A percentile compares a stretch with the other conserved stretches of the same genome.
phyloP scores from a whole-genome alignment of 2,113 vertebrate genomes.

The Paralichthys olivaceus region DNA sequence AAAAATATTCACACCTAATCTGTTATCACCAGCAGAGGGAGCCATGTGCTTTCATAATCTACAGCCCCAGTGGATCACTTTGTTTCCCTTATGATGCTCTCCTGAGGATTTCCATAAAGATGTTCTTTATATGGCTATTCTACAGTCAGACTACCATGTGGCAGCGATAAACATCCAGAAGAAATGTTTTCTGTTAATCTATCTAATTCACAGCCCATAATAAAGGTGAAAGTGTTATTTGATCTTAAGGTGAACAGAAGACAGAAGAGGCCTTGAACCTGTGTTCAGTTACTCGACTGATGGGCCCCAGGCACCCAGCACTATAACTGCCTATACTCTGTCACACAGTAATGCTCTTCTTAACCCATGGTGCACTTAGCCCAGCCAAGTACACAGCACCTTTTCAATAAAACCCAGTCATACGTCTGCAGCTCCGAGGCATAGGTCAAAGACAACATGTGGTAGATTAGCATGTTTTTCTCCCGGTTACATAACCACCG shows the following conservation, averaged over 20 bases:
- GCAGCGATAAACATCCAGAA: neutral
- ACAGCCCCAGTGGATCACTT: neutral
- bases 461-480: constrained; percentile 28
- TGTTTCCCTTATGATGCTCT: neutral
- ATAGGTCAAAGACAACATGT: constrained; percentile 35
- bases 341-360: constrained; percentile 36
- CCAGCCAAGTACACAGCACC: constrained; percentile 53
- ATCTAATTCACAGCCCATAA: too few relatives aligned
- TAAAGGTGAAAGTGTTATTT: neutral
- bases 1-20: neutral
- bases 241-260: neutral
- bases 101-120: neutral
- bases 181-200: too few relatives aligned
- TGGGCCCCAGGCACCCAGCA: neutral
- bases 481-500: constrained; percentile 22
- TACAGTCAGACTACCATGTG: neutral
- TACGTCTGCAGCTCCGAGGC: constrained; percentile 50
- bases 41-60: constrained; percentile 32
- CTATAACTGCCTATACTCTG: constrained; percentile 21
- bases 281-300: neutral
- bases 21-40: constrained; percentile 62
- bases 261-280: constrained; percentile 6
- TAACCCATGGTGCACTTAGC: constrained; percentile 50
- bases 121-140: neutral
- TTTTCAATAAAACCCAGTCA: constrained; percentile 43